Base-by-base conservation (phyloP, 1,140 invertebrate species). In the Lysiphlebus fabarum region DNA sequence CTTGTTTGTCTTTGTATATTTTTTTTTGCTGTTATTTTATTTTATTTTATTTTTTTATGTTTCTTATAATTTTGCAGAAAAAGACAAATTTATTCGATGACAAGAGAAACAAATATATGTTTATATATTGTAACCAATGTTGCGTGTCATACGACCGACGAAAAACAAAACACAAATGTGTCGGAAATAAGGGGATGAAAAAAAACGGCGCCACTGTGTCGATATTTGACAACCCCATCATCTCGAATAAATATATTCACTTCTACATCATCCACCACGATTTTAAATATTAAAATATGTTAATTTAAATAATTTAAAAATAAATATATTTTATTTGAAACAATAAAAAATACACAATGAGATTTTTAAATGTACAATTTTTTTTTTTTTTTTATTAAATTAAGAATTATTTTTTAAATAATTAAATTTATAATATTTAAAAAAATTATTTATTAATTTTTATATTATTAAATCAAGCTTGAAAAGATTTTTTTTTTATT, bases 141-240 rank as follows among this genome's bases (percentile, higher is more conserved):
- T 49, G 58, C 62, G 58, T 57, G 48, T 53, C 53, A 56, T 58
- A 53, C 63, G 62, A 53, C 63, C 63, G 63, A 65, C 68, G 67
- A 65, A 72, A n/a, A 71, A 70, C 69, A 71, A 71, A 72, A 71
- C 68, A 71, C 68, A 73, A 73, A 73, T 73, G 71, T 72, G 67
- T 65, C 69, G 71, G 71, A 73, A 73, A 66, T 70, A 72, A 72
- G 69, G 71, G 70, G 42, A 17, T 33, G 49, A 53, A 65, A 69
- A 70, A 61, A 64, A 68, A 66, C 63, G 71, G 70, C 71, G 70
- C 70, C 71, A 65, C 63, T 53, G 64, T 59, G 70, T 66, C 71
- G 70, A 70, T 70, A 61, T 70, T 70, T 64, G 17, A 62, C 55
- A 47, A 36, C 53, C 53, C 45, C 40, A 47, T 38, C 56, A 8